Evolutionary conservation across 2,113 vertebrate species (phyloP), one percentile per base, ranked within the genome.

Genomic region (Chaetodon auriga): DNA sequence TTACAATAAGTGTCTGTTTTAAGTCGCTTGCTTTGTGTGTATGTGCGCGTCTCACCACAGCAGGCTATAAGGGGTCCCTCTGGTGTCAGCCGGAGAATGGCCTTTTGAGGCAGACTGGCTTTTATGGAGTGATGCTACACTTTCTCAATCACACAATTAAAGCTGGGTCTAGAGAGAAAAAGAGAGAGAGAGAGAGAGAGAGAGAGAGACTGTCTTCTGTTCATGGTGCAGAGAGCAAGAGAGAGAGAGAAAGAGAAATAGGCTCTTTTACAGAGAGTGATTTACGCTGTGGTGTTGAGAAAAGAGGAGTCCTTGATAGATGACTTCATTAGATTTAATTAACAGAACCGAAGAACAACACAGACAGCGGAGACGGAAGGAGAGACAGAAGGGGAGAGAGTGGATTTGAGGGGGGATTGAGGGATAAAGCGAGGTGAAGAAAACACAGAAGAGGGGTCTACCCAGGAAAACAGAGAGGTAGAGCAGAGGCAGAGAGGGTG

Each of bases 281-380:
- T 93, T 93, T 90, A 93, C 92, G 82, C 82, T 68, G 91, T 83
- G 82, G 82, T 61, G 65, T 84, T 81, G 82, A 90, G 86, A 63
- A 92, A 92, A 87, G 82, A 92, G 85, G 88, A 93, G 93, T 90
- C 91, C 89, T 90, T 92, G 93, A 94, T 94, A 91, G 92, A 93
- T 85, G 87, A 75, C 78, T 94, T 95, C 92, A 92, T 95, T 95
- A 94, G 92, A 94, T 95, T 95, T 94, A 95, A 96, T 95, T 95
- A 96, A 93, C 80, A 85, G 83, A 76, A 80, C 71, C 77, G 68
- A 91, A 81, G 85, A 92, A 78, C 80, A 80, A 85, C 91, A 64
- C 62, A 91, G 80, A 82, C 53, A 62, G 55, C 81, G 45, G 83
- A 58, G 75, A 68, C 16, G 4, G 75, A 55, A 55, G 48, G 38